Evolutionary conservation across 1,140 invertebrate species (phyloP).

Genomic region (Diachasmimorpha longicaudata): DNA sequence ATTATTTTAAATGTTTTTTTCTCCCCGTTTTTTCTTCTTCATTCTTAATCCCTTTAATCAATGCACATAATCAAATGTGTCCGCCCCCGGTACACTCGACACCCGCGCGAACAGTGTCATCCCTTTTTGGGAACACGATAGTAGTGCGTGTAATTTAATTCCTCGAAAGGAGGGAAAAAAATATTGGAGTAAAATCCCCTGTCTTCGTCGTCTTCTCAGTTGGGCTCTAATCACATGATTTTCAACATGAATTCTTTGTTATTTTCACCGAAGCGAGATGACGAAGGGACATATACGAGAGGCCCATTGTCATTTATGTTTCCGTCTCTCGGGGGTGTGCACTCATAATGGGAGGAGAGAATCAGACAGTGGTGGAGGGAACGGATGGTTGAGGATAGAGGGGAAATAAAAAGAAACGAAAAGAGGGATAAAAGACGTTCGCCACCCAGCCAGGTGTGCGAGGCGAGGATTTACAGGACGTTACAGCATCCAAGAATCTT

Average conservation of each 20-base stretch:
- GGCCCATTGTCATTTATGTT: conserved; percentile 56
- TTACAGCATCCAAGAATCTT: conserved; percentile 54
- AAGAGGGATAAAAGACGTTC: conserved; percentile 7
- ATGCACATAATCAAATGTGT: conserved; percentile 46
- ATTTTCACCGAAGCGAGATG: conserved; percentile 26
- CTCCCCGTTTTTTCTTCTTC: neutral
- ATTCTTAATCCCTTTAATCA: conserved; percentile 39
- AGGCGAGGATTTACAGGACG: conserved; percentile 37
- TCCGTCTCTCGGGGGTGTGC: conserved; percentile 53
- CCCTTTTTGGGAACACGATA: conserved; percentile 27
- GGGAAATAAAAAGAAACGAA: neutral
- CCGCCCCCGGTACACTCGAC: conserved; percentile 32
- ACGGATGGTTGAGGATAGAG: neutral
- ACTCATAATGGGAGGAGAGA: neutral
- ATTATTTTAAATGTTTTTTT: neutral
- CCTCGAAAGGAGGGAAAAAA: neutral
- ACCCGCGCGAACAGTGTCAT: conserved; percentile 31
- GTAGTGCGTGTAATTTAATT: conserved; percentile 22
- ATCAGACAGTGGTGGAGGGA: neutral
- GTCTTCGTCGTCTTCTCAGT: conserved; percentile 13
- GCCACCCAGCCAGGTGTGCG: conserved; percentile 54
- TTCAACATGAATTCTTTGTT: conserved; percentile 40
- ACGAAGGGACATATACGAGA: conserved; percentile 31
- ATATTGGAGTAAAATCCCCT: conserved; percentile 4
- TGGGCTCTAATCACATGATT: conserved; percentile 43